Percentiles rank a stretch among this genome's conserved stretches.
phyloP scores from a whole-genome alignment of 53 echinoderm and acorn worm genomes.

The Apostichopus leukothele region DNA sequence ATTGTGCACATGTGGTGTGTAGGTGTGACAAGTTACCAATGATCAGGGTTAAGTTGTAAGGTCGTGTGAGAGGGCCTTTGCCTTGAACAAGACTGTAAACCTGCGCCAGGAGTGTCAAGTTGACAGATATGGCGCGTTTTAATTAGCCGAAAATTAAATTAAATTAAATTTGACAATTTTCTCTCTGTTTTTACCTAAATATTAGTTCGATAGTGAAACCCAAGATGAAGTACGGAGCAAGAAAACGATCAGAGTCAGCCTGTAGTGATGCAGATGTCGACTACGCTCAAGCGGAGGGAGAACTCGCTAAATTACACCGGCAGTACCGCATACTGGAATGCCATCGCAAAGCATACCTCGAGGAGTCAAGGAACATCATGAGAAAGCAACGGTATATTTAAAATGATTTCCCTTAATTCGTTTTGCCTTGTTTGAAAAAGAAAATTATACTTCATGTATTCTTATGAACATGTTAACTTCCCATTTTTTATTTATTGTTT shows the following conservation, averaged over 20 bases:
- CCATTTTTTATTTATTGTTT: no score
- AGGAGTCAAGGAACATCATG: conserved; percentile 90
- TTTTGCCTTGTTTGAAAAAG: background rate
- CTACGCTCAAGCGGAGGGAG: conserved; percentile 77
- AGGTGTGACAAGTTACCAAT: no score
- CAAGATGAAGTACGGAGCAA: conserved; percentile 30
- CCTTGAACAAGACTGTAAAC: no score
- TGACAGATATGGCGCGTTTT: no score
- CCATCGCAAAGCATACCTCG: conserved; percentile 84
- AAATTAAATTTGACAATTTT: no score
- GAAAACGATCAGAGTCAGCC: conserved; percentile 20
- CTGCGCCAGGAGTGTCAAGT: no score
- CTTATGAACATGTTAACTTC: background rate
- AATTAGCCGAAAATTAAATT: no score
- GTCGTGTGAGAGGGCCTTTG: no score
- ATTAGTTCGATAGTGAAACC: background rate
- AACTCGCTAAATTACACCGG: conserved; percentile 74
- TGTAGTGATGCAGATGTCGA: conserved; percentile 74
- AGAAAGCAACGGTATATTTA: conserved; percentile 80
- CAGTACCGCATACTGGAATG: conserved; percentile 93
- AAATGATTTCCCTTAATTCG: no score
- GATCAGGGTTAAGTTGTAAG: no score
- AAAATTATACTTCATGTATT: background rate
- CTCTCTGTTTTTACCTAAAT: no score
- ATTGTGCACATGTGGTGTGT: no score